These are phyloP conservation scores for Halichoeres trimaculatus DNA, from an alignment of 2,113 vertebrate species.

Conservation along the genomic window DNA sequence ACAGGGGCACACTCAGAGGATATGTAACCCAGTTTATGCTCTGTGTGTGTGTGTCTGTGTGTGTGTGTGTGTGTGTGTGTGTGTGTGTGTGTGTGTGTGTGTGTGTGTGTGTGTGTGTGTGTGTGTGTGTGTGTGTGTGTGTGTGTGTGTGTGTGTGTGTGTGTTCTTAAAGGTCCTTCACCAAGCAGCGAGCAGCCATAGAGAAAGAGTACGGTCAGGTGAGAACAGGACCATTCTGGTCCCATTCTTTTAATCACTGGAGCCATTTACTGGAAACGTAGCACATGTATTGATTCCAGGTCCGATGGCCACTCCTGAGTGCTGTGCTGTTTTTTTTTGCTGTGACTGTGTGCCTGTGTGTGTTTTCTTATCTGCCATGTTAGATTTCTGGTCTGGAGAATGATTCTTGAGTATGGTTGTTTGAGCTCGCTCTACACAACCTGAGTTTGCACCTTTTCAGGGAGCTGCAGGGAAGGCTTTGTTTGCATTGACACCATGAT, in stretches of 20 bases:
- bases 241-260: conserved; percentile 31
- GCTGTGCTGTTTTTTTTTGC: conserved; percentile 9
- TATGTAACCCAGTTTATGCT: neutral
- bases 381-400: too few relatives aligned
- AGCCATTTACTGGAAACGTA: conserved; percentile 42
- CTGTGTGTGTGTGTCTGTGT: neutral
- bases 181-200: conserved; percentile 90
- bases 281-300: conserved; percentile 44
- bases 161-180: conserved; percentile 86
- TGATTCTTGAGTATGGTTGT: too few relatives aligned
- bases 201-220: conserved; percentile 94
- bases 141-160: neutral
- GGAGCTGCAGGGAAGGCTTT: neutral
- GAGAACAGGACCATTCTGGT: conserved; percentile 64
- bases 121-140: too few relatives aligned
- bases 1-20: neutral
- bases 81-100: neutral
- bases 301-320: conserved; percentile 25
- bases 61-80: neutral
- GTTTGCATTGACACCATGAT: conserved; percentile 17
- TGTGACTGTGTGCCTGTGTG: neutral
- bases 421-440: neutral
- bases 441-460: neutral
- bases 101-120: neutral
- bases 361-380: too few relatives aligned